Conservation (phyloP, 2,888 invertebrate species). For the Frankliniella fusca region DNA sequence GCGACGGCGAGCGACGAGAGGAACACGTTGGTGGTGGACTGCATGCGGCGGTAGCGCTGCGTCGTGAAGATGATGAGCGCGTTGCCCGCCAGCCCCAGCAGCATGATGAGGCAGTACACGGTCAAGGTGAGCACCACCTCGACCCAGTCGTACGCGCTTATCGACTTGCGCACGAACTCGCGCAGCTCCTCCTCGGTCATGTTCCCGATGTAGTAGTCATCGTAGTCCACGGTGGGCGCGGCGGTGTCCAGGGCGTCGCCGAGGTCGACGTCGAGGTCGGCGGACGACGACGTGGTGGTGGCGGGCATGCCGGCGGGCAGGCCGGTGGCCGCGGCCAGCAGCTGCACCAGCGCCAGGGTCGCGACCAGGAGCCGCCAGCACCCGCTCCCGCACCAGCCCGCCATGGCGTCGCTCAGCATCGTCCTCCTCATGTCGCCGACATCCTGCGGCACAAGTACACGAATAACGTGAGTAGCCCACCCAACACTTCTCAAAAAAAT, state of each 20-base stretch:
- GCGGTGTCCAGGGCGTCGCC: not conserved
- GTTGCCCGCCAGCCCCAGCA: slow-evolving; percentile 59
- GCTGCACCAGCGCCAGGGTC: not conserved
- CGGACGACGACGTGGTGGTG: not conserved
- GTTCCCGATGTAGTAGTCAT: slow-evolving; percentile 51
- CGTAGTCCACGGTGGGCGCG: not conserved
- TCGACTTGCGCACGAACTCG: slow-evolving; percentile 45
- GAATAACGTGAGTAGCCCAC: no score
- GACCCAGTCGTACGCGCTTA: slow-evolving; percentile 51
- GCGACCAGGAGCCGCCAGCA: not conserved
- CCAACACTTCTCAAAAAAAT: no score
- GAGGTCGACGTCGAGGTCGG: not conserved
- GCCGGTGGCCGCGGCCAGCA: not conserved
- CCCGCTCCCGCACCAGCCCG: not conserved
- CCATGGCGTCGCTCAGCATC: not conserved
- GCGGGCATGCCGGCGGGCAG: not conserved
- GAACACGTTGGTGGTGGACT: slow-evolving; percentile 63
- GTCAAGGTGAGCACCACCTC: slow-evolving; percentile 56
- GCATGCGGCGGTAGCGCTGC: slow-evolving; percentile 54
- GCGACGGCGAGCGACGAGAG: slow-evolving; percentile 64
- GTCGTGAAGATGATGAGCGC: slow-evolving; percentile 56
- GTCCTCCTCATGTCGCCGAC: not conserved
- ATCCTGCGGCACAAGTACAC: no score
- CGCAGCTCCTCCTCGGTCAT: no score
- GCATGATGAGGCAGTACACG: slow-evolving; percentile 57